phyloP scores from a whole-genome alignment of 2,113 vertebrate genomes.

The Dasyurus viverrinus region DNA sequence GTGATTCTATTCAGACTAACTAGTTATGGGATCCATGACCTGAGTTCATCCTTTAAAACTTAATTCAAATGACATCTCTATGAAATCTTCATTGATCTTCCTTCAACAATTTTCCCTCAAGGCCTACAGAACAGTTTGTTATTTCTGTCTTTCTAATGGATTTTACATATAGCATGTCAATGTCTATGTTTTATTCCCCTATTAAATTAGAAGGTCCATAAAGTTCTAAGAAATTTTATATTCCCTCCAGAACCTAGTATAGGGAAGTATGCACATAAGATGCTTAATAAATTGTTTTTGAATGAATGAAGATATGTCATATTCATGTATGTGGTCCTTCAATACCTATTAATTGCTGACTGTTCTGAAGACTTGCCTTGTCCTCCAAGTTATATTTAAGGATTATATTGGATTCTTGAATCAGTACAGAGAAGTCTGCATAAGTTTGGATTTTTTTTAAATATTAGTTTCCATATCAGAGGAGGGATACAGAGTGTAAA shows the following conservation, averaged over 20 bases:
- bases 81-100: background rate
- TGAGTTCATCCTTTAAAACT: background rate
- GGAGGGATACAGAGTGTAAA: background rate
- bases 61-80: background rate
- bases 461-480: background rate
- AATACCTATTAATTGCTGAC: background rate
- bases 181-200: background rate
- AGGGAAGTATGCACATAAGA: background rate
- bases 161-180: background rate
- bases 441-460: conserved; percentile 4
- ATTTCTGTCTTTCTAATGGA: background rate
- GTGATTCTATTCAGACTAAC: background rate
- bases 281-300: background rate
- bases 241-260: background rate
- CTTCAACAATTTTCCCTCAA: background rate
- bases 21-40: background rate
- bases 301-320: background rate
- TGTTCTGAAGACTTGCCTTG: background rate
- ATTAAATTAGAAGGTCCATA: background rate
- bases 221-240: background rate
- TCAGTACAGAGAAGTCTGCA: background rate
- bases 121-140: background rate
- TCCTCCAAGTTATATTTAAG: background rate
- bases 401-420: background rate
- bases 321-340: background rate